Conservation (phyloP, 2,113 vertebrate genomes). For the Pedionomus torquatus region DNA sequence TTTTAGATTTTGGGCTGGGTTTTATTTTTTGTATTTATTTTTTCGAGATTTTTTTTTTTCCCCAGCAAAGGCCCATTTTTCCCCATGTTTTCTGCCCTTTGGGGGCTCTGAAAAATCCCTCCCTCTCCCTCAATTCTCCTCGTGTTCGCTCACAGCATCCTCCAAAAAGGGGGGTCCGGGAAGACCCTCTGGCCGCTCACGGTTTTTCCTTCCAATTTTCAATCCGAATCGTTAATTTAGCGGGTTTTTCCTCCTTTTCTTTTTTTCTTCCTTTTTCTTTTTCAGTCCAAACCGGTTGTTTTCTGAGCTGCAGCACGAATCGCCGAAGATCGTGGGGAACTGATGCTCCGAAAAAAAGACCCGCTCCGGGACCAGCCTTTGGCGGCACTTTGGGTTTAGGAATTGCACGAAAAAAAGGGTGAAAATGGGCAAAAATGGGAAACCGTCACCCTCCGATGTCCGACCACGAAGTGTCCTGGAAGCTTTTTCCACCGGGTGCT, state of each 20-base stretch:
- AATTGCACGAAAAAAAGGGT: not conserved
- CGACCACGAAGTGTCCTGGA: too few species aligned
- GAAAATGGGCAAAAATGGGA: not conserved
- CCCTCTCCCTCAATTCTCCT: accelerated
- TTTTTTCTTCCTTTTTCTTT: not conserved
- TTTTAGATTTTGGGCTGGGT: too few species aligned
- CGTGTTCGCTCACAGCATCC: not conserved
- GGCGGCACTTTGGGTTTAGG: not conserved
- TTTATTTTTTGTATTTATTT: too few species aligned
- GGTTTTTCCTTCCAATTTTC: not conserved
- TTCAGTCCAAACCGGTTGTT: not conserved
- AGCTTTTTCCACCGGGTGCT: not conserved
- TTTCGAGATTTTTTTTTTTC: not conserved
- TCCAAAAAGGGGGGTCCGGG: not conserved
- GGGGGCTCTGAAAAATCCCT: not conserved
- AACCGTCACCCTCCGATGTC: not conserved
- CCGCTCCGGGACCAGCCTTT: too few species aligned
- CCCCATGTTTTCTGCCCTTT: accelerated
- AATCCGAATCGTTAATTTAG: not conserved
- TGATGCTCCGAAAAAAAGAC: not conserved
- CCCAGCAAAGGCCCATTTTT: not conserved
- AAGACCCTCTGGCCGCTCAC: not conserved
- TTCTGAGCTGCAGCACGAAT: not conserved
- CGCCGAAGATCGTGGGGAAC: accelerated
- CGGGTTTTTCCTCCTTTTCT: accelerated